phyloP scores from a whole-genome alignment of 2,888 invertebrate species.

The Adineta ricciae region DNA sequence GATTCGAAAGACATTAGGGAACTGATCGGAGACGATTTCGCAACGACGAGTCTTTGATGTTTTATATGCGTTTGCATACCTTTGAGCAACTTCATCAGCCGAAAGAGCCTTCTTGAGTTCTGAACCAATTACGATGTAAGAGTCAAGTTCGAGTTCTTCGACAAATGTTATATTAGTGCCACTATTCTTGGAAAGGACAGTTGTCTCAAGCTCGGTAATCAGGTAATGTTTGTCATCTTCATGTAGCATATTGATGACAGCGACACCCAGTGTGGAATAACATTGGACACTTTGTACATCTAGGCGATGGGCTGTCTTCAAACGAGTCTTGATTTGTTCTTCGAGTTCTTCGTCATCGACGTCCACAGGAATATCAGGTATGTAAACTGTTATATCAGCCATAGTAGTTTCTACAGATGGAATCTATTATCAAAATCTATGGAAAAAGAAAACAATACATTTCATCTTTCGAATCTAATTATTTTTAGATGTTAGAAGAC shows the following conservation, averaged over 20 bases:
- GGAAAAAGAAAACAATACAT: too few relatives aligned
- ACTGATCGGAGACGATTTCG: not conserved
- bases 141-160: not conserved
- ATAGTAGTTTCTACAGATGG: too few relatives aligned
- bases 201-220: not conserved
- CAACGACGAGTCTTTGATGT: not conserved
- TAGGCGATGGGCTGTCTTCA: too few relatives aligned
- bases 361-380: too few relatives aligned
- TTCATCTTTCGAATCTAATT: too few relatives aligned
- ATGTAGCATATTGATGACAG: not conserved
- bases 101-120: not conserved
- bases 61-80: not conserved
- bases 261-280: not conserved
- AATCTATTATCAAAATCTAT: too few relatives aligned
- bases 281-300: not conserved
- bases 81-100: not conserved
- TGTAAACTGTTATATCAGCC: too few relatives aligned
- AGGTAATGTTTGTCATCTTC: not conserved
- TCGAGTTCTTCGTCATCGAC: too few relatives aligned
- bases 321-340: too few relatives aligned
- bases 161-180: not conserved
- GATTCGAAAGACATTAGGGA: too few relatives aligned
- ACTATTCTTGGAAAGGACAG: not conserved
- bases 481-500: too few relatives aligned
- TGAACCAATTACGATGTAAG: not conserved